A percentile compares a stretch with the other conserved stretches of the same genome.
These are phyloP conservation scores for Vidua macroura DNA, from an alignment of 2,113 vertebrate genomes.

Conservation along the genomic window DNA sequence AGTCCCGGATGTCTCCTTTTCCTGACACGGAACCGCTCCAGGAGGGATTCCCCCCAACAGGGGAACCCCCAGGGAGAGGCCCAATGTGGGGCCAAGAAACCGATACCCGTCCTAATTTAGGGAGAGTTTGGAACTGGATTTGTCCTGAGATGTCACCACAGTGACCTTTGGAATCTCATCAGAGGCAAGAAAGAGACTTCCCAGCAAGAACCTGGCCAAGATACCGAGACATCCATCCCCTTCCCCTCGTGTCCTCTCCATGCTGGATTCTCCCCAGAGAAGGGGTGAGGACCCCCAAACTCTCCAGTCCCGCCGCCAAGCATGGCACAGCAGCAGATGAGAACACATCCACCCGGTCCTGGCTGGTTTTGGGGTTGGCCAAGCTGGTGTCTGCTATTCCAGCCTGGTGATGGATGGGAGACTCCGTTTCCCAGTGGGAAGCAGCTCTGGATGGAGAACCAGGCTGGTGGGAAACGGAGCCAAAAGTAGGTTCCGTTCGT, in stretches of 20 bases:
- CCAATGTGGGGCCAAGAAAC: too few species aligned
- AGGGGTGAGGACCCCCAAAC: not conserved
- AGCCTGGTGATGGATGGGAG: not conserved
- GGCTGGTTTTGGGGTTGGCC: not conserved
- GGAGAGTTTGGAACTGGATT: not conserved
- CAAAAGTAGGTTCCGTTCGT: fast-evolving
- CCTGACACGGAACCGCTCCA: too few species aligned
- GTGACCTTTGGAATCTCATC: not conserved
- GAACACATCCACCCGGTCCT: not conserved
- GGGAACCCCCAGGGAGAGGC: too few species aligned
- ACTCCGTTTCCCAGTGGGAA: fast-evolving
- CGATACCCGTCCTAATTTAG: not conserved
- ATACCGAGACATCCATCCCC: fast-evolving
- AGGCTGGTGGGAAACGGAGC: not conserved
- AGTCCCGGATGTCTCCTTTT: too few species aligned
- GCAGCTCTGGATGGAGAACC: not conserved
- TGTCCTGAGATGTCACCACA: not conserved
- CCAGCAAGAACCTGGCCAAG: not conserved
- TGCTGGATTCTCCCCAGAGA: not conserved
- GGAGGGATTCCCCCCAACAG: too few species aligned
- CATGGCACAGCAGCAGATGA: not conserved
- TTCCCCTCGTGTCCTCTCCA: too few species aligned
- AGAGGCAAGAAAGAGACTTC: too few species aligned
- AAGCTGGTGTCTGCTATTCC: not conserved
- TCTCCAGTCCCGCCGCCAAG: not conserved